Conservation (phyloP, 2,113 vertebrate species). For the Carassius auratus region DNA sequence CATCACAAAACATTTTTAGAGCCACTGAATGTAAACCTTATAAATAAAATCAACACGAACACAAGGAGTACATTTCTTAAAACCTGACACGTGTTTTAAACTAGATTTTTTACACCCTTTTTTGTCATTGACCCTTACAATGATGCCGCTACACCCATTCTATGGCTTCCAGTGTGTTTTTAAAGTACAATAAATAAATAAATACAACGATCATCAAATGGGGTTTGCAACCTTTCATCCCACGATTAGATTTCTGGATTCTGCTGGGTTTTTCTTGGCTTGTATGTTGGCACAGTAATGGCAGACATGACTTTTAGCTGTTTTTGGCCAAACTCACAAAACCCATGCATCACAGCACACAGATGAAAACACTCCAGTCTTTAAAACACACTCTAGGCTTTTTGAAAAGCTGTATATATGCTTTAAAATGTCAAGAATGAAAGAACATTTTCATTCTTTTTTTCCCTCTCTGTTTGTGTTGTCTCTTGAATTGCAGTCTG, state of each 20-base stretch:
- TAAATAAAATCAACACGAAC: no score
- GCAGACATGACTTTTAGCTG: constrained; percentile 53
- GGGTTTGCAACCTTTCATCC: background rate
- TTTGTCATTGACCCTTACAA: background rate
- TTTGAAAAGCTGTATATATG: background rate
- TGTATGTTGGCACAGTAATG: constrained; percentile 56
- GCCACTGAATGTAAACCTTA: no score
- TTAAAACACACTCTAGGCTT: background rate
- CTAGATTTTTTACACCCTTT: background rate
- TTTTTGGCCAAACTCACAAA: constrained; percentile 32
- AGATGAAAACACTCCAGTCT: constrained; percentile 31
- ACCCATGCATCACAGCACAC: constrained; percentile 7
- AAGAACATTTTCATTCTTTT: background rate
- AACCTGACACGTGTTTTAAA: background rate
- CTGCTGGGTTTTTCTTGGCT: constrained; percentile 63
- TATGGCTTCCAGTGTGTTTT: constrained; percentile 15
- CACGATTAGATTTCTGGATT: constrained; percentile 54
- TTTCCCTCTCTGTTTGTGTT: background rate
- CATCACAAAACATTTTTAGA: no score
- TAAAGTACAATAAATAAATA: background rate
- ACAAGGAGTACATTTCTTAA: background rate
- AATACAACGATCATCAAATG: background rate
- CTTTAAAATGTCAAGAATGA: constrained; percentile 24
- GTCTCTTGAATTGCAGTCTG: background rate
- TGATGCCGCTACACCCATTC: background rate